These are phyloP conservation scores for Amitus sp. DNA, from an alignment of 2,888 invertebrate species.

Conservation along the genomic window DNA sequence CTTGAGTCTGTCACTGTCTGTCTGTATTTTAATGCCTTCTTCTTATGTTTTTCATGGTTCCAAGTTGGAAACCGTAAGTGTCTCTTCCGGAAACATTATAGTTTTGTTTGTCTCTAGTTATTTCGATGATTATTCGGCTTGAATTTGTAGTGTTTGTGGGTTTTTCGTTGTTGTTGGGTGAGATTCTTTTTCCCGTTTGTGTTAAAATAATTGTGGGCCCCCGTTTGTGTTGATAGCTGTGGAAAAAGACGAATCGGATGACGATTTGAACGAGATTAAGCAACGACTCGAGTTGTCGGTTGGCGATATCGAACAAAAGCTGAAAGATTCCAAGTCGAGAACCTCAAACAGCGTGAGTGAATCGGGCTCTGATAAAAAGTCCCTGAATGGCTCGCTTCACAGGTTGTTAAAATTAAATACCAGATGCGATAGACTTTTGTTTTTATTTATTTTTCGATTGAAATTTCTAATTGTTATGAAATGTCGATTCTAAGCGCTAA, in stretches of 20 bases:
- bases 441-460: too few relatives aligned
- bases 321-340: slow-evolving; percentile 75
- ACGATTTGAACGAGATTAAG: slow-evolving; percentile 77
- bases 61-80: slow-evolving; percentile 65
- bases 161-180: too few relatives aligned
- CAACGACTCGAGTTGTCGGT: slow-evolving; percentile 77
- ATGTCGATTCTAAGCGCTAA: not conserved
- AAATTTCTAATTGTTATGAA: slow-evolving; percentile 1
- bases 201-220: too few relatives aligned
- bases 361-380: slow-evolving; percentile 64
- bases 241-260: slow-evolving; percentile 55
- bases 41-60: slow-evolving; percentile 59
- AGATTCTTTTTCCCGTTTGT: slow-evolving; percentile 36
- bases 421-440: too few relatives aligned
- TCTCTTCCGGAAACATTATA: slow-evolving; percentile 18
- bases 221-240: too few relatives aligned
- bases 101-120: too few relatives aligned
- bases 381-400: slow-evolving; percentile 67
- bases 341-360: slow-evolving; percentile 80
- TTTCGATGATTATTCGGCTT: too few relatives aligned
- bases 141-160: too few relatives aligned
- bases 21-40: slow-evolving; percentile 29
- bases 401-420: too few relatives aligned
- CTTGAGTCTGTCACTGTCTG: slow-evolving; percentile 6
- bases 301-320: slow-evolving; percentile 76